A percentile compares a stretch with the other conserved stretches of the same genome.
Evolutionary conservation across 2,797 vertebrate species (phyloP).

Genomic region (Sitta carolinensis): DNA sequence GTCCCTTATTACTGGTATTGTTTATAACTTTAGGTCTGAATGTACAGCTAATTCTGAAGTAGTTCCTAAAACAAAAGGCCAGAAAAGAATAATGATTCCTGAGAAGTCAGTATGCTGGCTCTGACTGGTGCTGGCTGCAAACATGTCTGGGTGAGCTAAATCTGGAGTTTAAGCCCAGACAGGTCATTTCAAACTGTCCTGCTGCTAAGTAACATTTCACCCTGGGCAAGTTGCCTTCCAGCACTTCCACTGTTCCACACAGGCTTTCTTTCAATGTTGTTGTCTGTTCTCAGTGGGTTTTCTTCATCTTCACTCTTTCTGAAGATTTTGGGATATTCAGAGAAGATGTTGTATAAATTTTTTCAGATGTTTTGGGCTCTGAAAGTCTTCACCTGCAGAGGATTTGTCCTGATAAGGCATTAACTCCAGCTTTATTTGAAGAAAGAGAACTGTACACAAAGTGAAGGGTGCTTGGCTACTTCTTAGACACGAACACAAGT

Average conservation of each 20-base stretch:
- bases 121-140: neutral
- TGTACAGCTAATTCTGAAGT: slow-evolving; percentile 33
- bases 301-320: slow-evolving; percentile 31
- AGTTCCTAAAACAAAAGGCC: slow-evolving; percentile 47
- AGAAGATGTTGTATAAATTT: neutral
- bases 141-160: neutral
- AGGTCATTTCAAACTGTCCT: slow-evolving; percentile 40
- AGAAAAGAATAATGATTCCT: slow-evolving; percentile 6
- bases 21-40: neutral
- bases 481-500: neutral
- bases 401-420: slow-evolving; percentile 43
- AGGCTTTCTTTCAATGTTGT: slow-evolving; percentile 36
- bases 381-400: slow-evolving; percentile 62
- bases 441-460: slow-evolving; percentile 33
- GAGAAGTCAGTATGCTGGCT: slow-evolving; percentile 32
- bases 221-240: slow-evolving; percentile 57
- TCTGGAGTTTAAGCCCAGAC: neutral
- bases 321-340: slow-evolving; percentile 16
- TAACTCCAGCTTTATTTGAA: slow-evolving; percentile 54
- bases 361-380: slow-evolving; percentile 57
- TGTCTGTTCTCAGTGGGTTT: slow-evolving; percentile 44
- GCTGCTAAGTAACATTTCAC: slow-evolving; percentile 54
- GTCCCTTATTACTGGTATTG: neutral
- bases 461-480: neutral
- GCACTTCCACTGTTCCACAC: slow-evolving; percentile 36